Base-by-base conservation (phyloP, 2,113 vertebrate genomes). In the Alethe diademata region DNA sequence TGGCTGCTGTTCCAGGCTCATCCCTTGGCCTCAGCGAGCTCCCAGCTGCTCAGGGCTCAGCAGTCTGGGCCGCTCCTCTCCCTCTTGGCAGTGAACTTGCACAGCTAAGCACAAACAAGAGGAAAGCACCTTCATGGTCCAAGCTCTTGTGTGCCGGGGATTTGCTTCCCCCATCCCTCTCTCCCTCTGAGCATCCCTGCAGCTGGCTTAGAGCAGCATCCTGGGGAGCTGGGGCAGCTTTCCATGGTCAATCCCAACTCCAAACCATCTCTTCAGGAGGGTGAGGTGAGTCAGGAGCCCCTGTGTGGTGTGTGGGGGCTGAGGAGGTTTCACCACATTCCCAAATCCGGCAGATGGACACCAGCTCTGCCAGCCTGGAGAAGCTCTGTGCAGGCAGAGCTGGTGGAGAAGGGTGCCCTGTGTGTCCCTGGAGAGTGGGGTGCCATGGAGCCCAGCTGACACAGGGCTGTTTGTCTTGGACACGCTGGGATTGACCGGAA, bases 221-320 rank as follows among this genome's bases (percentile, higher is more conserved):
- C 43, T 40, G 10, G 14, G 28, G 62, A 29, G 23, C 64, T 31
- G 36, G 25, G 33, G 45, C 58, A 53, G 40, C 43, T 61, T 48
- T 64, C 65, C 19, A 1, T 2, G 14, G 10, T n/a, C 2, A 4
- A 33, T 45, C 47, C 15, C 18, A 20, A 19, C 61, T 2, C n/a
- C 54, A 24, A 56, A 19, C 12, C 8, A 9, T 16, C 36, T 19
- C 5, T 28, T 11, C 40, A 40, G 65, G 22, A 20, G 10, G 57
- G 29, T 35, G 90, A 43, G 40, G 26, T 1, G 9, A 5, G 28
- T 8, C 8, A 2, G 1, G 35, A 42, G 5, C 22, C 74, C 20
- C 35, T 5, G 23, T 22, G 31, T 6, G 2, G 6, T 1, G 36
- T 2, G 0, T 6, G 47, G 20, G 29, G 25, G 22, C n/a, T 4